Conservation (phyloP, 2,797 vertebrate species). For the Phaenicophaeus curvirostris region DNA sequence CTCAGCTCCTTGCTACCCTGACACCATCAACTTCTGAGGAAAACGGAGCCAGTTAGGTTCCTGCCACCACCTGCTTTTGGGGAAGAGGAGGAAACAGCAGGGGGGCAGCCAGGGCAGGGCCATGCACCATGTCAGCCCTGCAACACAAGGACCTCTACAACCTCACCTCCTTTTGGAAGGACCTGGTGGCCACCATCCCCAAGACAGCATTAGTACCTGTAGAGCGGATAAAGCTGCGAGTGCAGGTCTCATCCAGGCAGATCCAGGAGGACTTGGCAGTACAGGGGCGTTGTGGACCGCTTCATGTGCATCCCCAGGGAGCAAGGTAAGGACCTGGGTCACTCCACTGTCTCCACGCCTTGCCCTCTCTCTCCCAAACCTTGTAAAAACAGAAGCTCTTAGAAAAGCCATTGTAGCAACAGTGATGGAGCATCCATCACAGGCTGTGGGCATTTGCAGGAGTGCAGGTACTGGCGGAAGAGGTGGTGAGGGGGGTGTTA, state of each 20-base stretch:
- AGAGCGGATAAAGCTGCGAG: conserved; percentile 62
- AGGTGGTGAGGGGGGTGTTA: neutral
- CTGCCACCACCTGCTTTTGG: accelerated
- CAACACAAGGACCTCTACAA: neutral
- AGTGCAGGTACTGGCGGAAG: accelerated
- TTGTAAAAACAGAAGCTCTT: neutral
- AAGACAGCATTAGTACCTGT: conserved; percentile 48
- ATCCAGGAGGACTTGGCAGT: conserved; percentile 7
- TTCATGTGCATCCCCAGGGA: conserved; percentile 41
- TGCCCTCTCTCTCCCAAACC: neutral
- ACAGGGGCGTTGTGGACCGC: conserved; percentile 54
- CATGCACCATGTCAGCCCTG: accelerated
- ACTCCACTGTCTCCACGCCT: accelerated
- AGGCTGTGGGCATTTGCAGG: neutral
- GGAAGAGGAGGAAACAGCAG: neutral
- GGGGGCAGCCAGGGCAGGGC: accelerated
- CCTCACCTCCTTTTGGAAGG: conserved; percentile 14
- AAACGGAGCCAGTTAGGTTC: neutral
- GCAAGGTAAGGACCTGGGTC: neutral
- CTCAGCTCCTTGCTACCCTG: neutral
- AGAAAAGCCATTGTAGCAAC: accelerated
- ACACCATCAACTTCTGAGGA: neutral
- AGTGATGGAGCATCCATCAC: accelerated
- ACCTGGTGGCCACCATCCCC: conserved; percentile 46
- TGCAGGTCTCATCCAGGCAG: conserved; percentile 59